Percentiles rank a stretch among this genome's conserved stretches.
Conservation (phyloP, 2,888 invertebrate genomes). For the Eurois occulta region DNA sequence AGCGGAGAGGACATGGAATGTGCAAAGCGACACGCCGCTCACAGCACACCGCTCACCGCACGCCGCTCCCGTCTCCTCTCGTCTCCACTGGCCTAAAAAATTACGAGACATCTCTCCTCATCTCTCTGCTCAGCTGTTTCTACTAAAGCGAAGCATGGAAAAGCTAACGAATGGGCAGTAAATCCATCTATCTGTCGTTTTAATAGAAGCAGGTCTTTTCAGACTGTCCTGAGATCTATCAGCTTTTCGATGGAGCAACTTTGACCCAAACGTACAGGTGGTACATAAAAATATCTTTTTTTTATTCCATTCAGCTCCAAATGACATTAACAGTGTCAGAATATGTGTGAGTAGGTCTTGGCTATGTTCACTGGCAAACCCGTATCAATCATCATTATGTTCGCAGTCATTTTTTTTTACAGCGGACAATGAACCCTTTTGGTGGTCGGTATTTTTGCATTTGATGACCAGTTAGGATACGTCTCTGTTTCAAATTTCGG, state of each 20-base stretch:
- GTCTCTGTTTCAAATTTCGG: neutral
- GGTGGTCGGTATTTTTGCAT: constrained; percentile 8
- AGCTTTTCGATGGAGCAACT: neutral
- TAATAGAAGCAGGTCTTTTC: neutral
- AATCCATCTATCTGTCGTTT: neutral
- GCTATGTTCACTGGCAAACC: constrained; percentile 15
- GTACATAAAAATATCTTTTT: neutral
- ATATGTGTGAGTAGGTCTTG: neutral
- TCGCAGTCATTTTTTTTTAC: neutral
- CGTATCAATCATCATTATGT: constrained; percentile 52
- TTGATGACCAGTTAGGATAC: neutral
- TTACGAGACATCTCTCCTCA: too few species aligned
- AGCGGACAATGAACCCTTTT: constrained; percentile 4
- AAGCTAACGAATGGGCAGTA: neutral
- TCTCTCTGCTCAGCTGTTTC: too few species aligned
- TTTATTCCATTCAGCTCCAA: neutral
- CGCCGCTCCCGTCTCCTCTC: too few species aligned
- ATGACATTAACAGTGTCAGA: constrained; percentile 18
- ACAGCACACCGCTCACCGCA: too few species aligned
- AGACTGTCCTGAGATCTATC: neutral
- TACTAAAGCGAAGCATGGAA: too few species aligned
- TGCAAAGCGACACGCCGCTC: too few species aligned
- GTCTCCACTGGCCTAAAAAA: too few species aligned
- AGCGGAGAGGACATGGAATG: too few species aligned
- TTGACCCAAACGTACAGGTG: neutral